Evolutionary conservation across 2,888 invertebrate species (phyloP).

Genomic region (Lasius platythorax): DNA sequence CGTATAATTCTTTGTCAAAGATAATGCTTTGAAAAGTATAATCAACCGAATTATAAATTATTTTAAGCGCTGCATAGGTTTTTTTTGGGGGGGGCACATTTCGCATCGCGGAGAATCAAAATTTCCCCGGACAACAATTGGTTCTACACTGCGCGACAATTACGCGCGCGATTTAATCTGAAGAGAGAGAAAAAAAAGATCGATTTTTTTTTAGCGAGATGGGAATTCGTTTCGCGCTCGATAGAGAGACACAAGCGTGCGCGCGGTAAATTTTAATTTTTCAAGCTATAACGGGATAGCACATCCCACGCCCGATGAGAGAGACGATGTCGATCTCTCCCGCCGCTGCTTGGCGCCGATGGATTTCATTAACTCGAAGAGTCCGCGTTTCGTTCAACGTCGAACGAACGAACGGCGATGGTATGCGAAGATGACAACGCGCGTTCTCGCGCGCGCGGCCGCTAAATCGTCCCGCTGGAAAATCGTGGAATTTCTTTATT

Average conservation of each 20-base stretch:
- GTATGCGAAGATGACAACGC: conserved; percentile 62
- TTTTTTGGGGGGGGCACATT: neutral
- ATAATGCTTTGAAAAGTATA: neutral
- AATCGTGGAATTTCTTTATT: conserved; percentile 76
- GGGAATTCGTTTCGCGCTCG: conserved; percentile 15
- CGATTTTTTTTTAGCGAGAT: neutral
- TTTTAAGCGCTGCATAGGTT: neutral
- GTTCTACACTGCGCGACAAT: neutral
- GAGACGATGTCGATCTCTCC: conserved; percentile 39
- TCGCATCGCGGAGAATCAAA: neutral
- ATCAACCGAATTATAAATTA: neutral
- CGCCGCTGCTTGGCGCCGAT: conserved; percentile 57
- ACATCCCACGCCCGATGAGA: conserved; percentile 20
- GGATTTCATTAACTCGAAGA: conserved; percentile 80
- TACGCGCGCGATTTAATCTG: conserved; percentile 1
- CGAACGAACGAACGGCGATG: conserved; percentile 31
- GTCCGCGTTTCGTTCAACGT: conserved; percentile 42
- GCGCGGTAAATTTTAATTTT: conserved; percentile 41
- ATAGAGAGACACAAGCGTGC: conserved; percentile 11
- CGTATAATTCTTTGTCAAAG: neutral
- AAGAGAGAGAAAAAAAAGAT: neutral
- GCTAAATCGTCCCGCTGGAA: conserved; percentile 52
- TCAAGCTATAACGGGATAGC: conserved; percentile 11
- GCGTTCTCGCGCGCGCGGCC: conserved; percentile 21
- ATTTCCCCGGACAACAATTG: neutral